A percentile compares a stretch with the other conserved stretches of the same genome.
Conservation (phyloP, 2,113 vertebrate genomes). For the Suricata suricatta region DNA sequence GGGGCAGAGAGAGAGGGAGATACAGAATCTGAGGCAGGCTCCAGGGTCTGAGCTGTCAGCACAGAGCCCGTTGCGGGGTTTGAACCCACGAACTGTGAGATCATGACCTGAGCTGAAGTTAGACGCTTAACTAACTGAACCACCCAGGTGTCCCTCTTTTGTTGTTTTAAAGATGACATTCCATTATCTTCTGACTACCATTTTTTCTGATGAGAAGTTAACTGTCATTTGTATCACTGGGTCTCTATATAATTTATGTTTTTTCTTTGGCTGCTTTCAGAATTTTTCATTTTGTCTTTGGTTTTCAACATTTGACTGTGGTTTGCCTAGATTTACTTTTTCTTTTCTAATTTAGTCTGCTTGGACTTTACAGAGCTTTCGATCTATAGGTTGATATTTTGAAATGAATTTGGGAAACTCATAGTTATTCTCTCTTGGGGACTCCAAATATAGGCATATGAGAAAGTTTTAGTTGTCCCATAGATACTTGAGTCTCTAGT, state of each 20-base stretch:
- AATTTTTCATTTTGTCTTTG: neutral
- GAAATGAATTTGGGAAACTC: neutral
- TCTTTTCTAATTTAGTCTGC: neutral
- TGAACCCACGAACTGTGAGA: no score
- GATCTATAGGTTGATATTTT: neutral
- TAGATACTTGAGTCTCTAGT: neutral
- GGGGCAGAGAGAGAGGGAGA: no score
- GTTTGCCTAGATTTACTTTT: neutral
- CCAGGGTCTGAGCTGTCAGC: no score
- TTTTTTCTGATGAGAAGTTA: neutral
- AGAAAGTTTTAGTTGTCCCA: neutral
- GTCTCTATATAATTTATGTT: neutral
- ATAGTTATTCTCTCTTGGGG: neutral
- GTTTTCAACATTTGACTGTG: neutral
- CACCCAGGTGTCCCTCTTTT: neutral
- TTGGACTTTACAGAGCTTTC: neutral
- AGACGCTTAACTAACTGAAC: no score
- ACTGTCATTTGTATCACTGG: neutral
- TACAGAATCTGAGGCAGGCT: no score
- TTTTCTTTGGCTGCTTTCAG: neutral
- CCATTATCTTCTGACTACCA: neutral
- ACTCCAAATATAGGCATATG: neutral
- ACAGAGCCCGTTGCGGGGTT: no score
- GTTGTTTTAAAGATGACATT: neutral
- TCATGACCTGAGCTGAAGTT: no score